These are phyloP conservation scores for Drosophila rufa DNA, from an alignment of 1,140 invertebrate genomes.

Conservation along the genomic window DNA sequence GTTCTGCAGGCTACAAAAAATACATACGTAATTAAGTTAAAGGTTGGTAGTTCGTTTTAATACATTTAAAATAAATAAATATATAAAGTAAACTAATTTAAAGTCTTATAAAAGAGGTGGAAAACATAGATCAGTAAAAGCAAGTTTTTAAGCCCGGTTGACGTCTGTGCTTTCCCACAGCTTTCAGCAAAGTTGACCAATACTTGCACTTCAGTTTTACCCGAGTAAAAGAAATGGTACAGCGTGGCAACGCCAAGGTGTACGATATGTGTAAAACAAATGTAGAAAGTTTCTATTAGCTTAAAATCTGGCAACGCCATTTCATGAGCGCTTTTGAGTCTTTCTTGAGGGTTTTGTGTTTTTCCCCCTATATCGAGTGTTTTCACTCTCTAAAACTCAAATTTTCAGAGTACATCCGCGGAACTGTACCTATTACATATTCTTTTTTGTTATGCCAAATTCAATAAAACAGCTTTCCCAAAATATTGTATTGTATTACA, in stretches of 20 bases:
- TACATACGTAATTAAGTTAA: too few relatives aligned
- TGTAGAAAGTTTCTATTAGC: neutral
- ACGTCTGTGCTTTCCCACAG: neutral
- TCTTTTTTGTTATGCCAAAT: too few relatives aligned
- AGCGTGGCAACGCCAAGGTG: too few relatives aligned
- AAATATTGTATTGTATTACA: too few relatives aligned
- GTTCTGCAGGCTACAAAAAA: too few relatives aligned
- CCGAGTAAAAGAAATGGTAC: neutral
- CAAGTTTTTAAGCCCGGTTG: neutral
- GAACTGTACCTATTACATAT: too few relatives aligned
- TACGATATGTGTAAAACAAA: neutral
- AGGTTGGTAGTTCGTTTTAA: too few relatives aligned
- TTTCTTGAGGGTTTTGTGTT: neutral
- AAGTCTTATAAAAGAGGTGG: neutral
- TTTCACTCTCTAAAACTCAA: too few relatives aligned
- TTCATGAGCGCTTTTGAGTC: neutral
- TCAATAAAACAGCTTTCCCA: too few relatives aligned
- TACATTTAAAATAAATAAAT: too few relatives aligned
- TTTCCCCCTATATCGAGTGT: too few relatives aligned
- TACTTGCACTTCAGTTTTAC: neutral
- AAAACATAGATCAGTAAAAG: neutral
- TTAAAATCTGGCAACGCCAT: neutral
- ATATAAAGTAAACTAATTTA: neutral
- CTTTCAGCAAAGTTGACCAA: neutral
- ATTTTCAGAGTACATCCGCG: too few relatives aligned